Conservation (phyloP, 2,113 vertebrate genomes). For the Notechis scutatus region DNA sequence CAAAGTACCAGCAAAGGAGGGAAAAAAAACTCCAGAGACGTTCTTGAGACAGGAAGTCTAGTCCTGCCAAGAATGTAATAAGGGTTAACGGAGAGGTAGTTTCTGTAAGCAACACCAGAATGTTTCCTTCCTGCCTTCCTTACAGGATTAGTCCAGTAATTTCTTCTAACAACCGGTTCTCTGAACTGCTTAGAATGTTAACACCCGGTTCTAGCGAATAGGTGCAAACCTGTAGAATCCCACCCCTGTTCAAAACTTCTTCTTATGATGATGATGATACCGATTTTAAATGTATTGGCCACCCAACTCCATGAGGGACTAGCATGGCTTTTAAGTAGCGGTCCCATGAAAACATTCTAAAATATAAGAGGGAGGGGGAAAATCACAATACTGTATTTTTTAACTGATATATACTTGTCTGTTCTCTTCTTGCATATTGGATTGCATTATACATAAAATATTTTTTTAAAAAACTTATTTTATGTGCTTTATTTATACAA, state of each 20-base stretch:
- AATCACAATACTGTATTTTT: not conserved
- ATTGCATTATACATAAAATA: not conserved
- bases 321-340: not conserved
- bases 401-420: not conserved
- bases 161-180: too few relatives aligned
- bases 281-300: not conserved
- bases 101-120: too few relatives aligned
- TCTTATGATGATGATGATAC: not conserved
- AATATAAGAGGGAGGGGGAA: not conserved
- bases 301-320: not conserved
- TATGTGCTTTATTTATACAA: not conserved
- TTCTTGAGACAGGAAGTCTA: too few relatives aligned
- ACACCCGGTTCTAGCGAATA: too few relatives aligned
- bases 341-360: not conserved
- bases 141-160: too few relatives aligned
- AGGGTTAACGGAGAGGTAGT: too few relatives aligned
- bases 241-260: not conserved
- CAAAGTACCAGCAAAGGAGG: too few relatives aligned
- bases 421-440: not conserved
- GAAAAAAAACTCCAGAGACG: too few relatives aligned
- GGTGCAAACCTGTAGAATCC: too few relatives aligned
- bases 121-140: too few relatives aligned
- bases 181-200: too few relatives aligned
- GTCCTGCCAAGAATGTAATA: too few relatives aligned
- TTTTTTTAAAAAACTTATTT: not conserved